Evolutionary conservation across 2,797 vertebrate species (phyloP).

Genomic region (Mionectes olivaceus): DNA sequence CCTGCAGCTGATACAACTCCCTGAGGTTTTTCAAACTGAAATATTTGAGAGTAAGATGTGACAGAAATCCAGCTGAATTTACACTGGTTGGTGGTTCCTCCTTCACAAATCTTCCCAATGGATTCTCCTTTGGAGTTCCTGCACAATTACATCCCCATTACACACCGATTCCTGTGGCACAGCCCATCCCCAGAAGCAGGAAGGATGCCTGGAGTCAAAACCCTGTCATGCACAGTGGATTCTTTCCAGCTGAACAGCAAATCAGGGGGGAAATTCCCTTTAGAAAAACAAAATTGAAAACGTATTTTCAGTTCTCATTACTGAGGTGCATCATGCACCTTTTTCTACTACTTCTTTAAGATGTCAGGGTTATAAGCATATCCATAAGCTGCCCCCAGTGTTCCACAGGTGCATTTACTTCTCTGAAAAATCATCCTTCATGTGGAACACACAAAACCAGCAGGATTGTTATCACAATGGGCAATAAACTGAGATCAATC

Average conservation of each 20-base stretch:
- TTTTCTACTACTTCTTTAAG: background rate
- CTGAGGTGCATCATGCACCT: background rate
- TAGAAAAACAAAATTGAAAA: background rate
- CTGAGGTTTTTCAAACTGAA: background rate
- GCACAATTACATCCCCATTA: background rate
- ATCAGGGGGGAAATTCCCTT: background rate
- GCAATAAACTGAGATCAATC: background rate
- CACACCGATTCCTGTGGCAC: background rate
- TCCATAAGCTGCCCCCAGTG: background rate
- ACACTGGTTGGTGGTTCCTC: background rate
- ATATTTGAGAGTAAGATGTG: background rate
- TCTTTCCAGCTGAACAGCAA: background rate
- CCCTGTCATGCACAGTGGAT: background rate
- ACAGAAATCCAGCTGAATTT: background rate
- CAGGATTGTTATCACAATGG: background rate
- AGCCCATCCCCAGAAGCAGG: rapidly evolving
- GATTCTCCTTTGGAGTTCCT: background rate
- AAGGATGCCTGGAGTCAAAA: background rate
- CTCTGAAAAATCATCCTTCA: background rate
- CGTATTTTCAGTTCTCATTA: background rate
- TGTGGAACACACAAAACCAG: rapidly evolving
- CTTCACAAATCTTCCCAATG: background rate
- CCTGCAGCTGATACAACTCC: background rate
- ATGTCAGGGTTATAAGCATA: background rate
- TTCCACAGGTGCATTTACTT: background rate